A percentile compares a stretch with the other conserved stretches of the same genome.
These are phyloP conservation scores for Geodia barretti DNA, from an alignment of 37 sponge, comb jelly and placozoan genomes.

Conservation along the genomic window DNA sequence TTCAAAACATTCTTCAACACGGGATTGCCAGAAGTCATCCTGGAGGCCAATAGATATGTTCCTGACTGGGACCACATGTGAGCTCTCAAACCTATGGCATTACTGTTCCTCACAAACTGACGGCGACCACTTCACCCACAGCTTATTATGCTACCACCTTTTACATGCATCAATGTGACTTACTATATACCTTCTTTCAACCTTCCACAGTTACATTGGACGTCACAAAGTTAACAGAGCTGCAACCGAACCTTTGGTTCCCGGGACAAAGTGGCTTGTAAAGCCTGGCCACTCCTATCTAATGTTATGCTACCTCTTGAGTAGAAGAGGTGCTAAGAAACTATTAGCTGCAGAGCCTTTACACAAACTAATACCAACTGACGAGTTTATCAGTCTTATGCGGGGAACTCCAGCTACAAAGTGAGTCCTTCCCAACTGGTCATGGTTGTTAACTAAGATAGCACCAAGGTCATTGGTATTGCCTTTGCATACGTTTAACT, in stretches of 20 bases:
- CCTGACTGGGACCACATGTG: neutral
- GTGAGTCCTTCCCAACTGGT: too few relatives aligned
- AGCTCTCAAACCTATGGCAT: neutral
- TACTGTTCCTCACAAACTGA: neutral
- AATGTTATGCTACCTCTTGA: constrained; percentile 89
- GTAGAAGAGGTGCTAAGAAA: constrained; percentile 86
- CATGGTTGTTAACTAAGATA: too few relatives aligned
- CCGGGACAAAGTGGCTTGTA: constrained; percentile 37
- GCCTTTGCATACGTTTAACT: too few relatives aligned
- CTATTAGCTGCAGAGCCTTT: constrained; percentile 78
- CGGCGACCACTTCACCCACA: too few relatives aligned
- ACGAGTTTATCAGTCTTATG: constrained; percentile 95
- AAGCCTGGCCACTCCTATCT: constrained; percentile 91
- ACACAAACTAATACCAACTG: constrained; percentile 86
- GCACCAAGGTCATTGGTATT: too few relatives aligned
- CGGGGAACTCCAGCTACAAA: too few relatives aligned
- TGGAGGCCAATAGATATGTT: neutral
- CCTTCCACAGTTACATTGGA: constrained; percentile 67
- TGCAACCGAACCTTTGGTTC: constrained; percentile 54
- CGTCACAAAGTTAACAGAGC: constrained; percentile 67
- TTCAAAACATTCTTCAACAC: constrained; percentile 79
- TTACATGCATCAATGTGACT: too few relatives aligned
- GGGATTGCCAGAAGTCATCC: neutral
- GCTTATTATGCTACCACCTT: too few relatives aligned
- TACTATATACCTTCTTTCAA: too few relatives aligned